These are phyloP conservation scores for Lasioglossum malachurum DNA, from an alignment of 2,888 invertebrate species.

Conservation along the genomic window DNA sequence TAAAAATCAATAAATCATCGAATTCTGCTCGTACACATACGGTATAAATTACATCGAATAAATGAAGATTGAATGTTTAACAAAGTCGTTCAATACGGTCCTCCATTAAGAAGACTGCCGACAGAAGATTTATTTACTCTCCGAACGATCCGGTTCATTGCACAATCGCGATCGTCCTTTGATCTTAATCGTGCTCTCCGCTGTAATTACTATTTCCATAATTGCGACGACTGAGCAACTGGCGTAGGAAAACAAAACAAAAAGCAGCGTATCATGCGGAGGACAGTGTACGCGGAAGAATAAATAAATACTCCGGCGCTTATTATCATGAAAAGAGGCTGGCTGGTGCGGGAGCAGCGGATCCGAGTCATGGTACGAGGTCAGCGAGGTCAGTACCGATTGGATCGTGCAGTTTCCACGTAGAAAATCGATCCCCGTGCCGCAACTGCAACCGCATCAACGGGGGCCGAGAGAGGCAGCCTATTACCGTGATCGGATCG, in stretches of 20 bases:
- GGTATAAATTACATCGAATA: no score
- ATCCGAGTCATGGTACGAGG: constrained; percentile 63
- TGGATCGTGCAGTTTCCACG: constrained; percentile 72
- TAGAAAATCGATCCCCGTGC: constrained; percentile 72
- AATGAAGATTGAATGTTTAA: background rate
- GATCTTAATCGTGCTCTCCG: background rate
- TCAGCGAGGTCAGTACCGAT: constrained; percentile 67
- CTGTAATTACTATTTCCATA: background rate
- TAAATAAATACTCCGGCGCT: constrained; percentile 28
- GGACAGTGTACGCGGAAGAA: background rate
- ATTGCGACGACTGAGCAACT: background rate
- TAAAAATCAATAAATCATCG: no score
- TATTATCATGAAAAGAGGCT: constrained; percentile 51
- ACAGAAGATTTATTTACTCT: constrained; percentile 60
- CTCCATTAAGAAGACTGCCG: constrained; percentile 37
- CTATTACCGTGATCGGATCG: constrained; percentile 63
- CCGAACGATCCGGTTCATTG: constrained; percentile 48
- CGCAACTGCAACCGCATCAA: constrained; percentile 60
- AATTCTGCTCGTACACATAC: no score
- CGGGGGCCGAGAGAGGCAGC: constrained; percentile 36
- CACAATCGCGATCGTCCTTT: constrained; percentile 37
- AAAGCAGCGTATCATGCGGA: background rate
- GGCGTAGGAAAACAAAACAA: background rate
- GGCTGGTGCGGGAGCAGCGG: constrained; percentile 13
- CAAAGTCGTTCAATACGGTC: background rate